These are phyloP conservation scores for Orussus abietinus DNA, from an alignment of 1,140 invertebrate genomes.

Conservation along the genomic window DNA sequence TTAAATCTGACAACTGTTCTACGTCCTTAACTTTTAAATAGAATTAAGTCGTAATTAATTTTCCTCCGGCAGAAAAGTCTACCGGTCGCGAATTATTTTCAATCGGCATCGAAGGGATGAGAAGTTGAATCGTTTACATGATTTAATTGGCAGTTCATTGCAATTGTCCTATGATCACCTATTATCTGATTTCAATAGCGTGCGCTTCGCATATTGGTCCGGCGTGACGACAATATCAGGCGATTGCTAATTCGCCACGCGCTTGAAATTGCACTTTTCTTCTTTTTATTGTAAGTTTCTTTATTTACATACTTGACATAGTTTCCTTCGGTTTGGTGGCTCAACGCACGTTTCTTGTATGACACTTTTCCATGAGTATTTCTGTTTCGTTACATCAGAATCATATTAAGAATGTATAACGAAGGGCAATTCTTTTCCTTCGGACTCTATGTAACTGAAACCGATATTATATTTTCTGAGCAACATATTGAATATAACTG, in stretches of 20 bases:
- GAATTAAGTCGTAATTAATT: too few relatives aligned
- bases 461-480: not conserved
- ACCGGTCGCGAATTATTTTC: too few relatives aligned
- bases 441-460: constrained; percentile 13
- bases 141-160: too few relatives aligned
- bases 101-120: too few relatives aligned
- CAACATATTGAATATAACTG: too few relatives aligned
- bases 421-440: constrained; percentile 24
- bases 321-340: constrained; percentile 10
- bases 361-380: constrained; percentile 7
- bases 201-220: constrained; percentile 31
- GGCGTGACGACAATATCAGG: constrained; percentile 30
- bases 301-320: constrained; percentile 23
- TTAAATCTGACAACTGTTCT: too few relatives aligned
- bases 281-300: constrained; percentile 30
- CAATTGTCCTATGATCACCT: too few relatives aligned
- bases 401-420: constrained; percentile 21
- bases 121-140: too few relatives aligned
- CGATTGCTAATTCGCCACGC: constrained; percentile 22
- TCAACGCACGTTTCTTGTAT: not conserved
- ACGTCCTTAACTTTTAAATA: too few relatives aligned
- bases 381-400: constrained; percentile 13
- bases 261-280: constrained; percentile 33
- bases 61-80: too few relatives aligned
- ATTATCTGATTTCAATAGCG: constrained; percentile 17